Evolutionary conservation across 2,888 invertebrate genomes (phyloP), one percentile per base, ranked within the genome.

Genomic region (Suillia variegata): DNA sequence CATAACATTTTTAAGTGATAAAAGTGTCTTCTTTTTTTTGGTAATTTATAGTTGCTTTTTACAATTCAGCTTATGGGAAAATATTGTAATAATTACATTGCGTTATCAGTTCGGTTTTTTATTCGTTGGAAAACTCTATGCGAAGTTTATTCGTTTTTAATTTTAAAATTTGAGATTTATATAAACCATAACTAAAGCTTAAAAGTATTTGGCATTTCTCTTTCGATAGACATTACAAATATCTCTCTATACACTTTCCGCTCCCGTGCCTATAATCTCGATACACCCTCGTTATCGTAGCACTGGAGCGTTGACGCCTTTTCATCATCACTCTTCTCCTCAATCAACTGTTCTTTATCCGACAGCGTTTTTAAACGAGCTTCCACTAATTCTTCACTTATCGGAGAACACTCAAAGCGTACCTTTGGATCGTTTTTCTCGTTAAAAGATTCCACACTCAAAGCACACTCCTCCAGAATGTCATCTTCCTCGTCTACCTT

Each of bases 271-370:
- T 66, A 78, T 17, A 78, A 71, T 31, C 79, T 67, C 1, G 79
- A 79, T 5, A 78, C 58, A 12, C 71, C 75, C 59, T 78, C 77
- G 53, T 78, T 78, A 20, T 66, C 70, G 68, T 77, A 76, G 24
- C 69, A 68, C 56, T 74, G 68, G n/a, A n/a, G n/a, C n/a, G n/a
- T n/a, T n/a, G n/a, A n/a, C 17, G 42, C 24, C 12, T 38, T 54
- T 2, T 42, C 18, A 22, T 54, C 45, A 10, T 45, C 54, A 2
- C 31, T 45, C 24, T 54, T 12, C 6, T 6, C 15, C 15, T 17
- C 42, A 18, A 45, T 45, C 13, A 45, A 20, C 13, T 45, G 45
- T 5, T 5, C 17, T 6, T 45, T 13, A 45, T 45, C 1, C 38
- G 62, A 8, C 13, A 45, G n/a, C n/a, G n/a, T n/a, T n/a, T n/a